These are phyloP conservation scores for Agonopterix subpropinquella DNA, from an alignment of 2,888 invertebrate species.

Conservation along the genomic window DNA sequence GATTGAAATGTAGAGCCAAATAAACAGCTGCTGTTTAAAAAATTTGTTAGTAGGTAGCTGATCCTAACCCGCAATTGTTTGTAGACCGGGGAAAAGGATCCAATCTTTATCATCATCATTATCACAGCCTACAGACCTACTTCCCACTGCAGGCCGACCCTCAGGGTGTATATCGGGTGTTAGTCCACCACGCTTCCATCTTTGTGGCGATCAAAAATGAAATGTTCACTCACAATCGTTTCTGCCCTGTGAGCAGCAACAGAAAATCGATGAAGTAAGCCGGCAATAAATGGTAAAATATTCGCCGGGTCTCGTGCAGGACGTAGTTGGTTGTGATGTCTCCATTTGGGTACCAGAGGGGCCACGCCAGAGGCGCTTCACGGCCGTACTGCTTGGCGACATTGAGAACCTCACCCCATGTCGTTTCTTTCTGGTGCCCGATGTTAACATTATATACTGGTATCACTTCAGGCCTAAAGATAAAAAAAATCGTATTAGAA, in stretches of 20 bases:
- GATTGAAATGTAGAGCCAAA: background rate
- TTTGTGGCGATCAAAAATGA: background rate
- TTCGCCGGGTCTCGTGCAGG: constrained; percentile 79
- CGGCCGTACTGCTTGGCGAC: constrained; percentile 80
- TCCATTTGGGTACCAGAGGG: constrained; percentile 91
- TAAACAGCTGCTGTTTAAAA: too few relatives aligned
- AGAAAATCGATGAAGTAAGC: constrained; percentile 87
- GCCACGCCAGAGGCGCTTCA: constrained; percentile 86
- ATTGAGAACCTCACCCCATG: constrained; percentile 89
- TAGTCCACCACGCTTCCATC: too few relatives aligned
- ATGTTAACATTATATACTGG: constrained; percentile 94
- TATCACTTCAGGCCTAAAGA: constrained; percentile 76
- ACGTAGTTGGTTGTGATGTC: constrained; percentile 81
- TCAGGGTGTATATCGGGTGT: too few relatives aligned
- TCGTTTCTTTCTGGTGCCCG: constrained; percentile 85
- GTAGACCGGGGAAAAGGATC: too few relatives aligned
- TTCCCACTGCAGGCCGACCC: too few relatives aligned
- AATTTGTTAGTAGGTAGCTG: too few relatives aligned
- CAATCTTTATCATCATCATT: too few relatives aligned
- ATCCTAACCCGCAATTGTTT: too few relatives aligned
- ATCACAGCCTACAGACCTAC: too few relatives aligned
- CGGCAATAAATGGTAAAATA: constrained; percentile 85
- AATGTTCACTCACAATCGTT: constrained; percentile 84
- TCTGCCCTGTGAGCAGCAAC: constrained; percentile 82
- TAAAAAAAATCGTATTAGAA: background rate